These are phyloP conservation scores for Knipowitschia caucasica DNA, from an alignment of 2,797 vertebrate genomes.

Conservation along the genomic window DNA sequence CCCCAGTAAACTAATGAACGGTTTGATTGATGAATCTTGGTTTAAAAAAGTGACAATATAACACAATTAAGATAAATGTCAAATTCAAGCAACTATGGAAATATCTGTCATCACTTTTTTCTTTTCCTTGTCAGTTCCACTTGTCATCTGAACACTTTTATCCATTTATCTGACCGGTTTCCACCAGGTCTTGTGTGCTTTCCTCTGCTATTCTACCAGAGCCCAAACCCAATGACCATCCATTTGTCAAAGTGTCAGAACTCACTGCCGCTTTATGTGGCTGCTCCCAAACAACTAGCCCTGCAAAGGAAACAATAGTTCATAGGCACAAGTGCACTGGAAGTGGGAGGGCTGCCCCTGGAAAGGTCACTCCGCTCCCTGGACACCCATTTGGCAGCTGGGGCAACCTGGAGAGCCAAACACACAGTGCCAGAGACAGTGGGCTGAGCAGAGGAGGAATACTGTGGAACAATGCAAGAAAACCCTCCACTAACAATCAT, in stretches of 20 bases:
- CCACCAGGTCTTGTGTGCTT: constrained; percentile 13
- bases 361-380: constrained; percentile 64
- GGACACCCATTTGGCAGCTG: constrained; percentile 42
- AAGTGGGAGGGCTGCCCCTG: constrained; percentile 37
- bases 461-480: constrained; percentile 44
- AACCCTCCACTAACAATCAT: constrained; percentile 16
- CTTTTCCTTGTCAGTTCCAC: not conserved
- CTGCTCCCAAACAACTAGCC: constrained; percentile 64
- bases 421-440: constrained; percentile 37
- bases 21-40: too few relatives aligned
- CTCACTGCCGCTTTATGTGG: constrained; percentile 41
- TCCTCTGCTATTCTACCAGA: constrained; percentile 56
- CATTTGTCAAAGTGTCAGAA: constrained; percentile 77
- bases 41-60: too few relatives aligned
- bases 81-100: too few relatives aligned
- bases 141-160: not conserved
- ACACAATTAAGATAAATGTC: too few relatives aligned
- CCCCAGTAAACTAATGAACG: too few relatives aligned
- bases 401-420: constrained; percentile 18
- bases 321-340: constrained; percentile 26
- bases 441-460: constrained; percentile 33
- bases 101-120: too few relatives aligned
- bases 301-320: constrained; percentile 64
- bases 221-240: constrained; percentile 46
- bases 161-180: not conserved